Conservation (phyloP, 2,888 invertebrate genomes). For the Linnaemya tessellans region DNA sequence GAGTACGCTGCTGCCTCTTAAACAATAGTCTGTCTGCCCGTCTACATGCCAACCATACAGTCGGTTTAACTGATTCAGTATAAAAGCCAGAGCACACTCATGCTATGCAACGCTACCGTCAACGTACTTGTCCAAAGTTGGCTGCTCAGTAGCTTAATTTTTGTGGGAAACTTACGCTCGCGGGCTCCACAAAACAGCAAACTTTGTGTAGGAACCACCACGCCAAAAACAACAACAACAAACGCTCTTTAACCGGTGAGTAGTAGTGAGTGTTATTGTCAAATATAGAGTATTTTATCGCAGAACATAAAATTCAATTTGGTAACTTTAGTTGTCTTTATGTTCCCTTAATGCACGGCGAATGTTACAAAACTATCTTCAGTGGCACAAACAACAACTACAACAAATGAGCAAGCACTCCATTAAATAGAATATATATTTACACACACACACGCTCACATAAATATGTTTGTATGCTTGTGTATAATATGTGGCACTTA, state of each 20-base stretch:
- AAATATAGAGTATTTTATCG: neutral
- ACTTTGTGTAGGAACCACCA: conserved; percentile 31
- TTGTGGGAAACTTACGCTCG: conserved; percentile 58
- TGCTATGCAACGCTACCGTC: conserved; percentile 61
- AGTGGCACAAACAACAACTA: conserved; percentile 13
- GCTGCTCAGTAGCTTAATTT: conserved; percentile 46
- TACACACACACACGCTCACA: too few relatives aligned
- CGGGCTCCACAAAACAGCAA: conserved; percentile 58
- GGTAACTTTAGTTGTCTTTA: conserved; percentile 12
- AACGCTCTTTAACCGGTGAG: conserved; percentile 47
- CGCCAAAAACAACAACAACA: conserved; percentile 5
- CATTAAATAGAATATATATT: conserved; percentile 33
- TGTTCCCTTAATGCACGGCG: neutral
- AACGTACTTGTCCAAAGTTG: conserved; percentile 65
- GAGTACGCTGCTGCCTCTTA: conserved; percentile 54
- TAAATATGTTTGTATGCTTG: too few relatives aligned
- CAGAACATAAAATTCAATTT: conserved; percentile 19
- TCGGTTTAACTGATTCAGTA: conserved; percentile 35
- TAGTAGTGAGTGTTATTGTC: conserved; percentile 3
- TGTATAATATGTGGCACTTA: conserved; percentile 42
- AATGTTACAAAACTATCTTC: conserved; percentile 32
- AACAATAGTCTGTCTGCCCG: conserved; percentile 38
- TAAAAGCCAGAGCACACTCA: conserved; percentile 24
- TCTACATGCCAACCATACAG: conserved; percentile 31
- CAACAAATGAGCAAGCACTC: conserved; percentile 8